A percentile compares a stretch with the other conserved stretches of the same genome.
Evolutionary conservation across 2,888 invertebrate genomes (phyloP).

Genomic region (Clanis bilineata): DNA sequence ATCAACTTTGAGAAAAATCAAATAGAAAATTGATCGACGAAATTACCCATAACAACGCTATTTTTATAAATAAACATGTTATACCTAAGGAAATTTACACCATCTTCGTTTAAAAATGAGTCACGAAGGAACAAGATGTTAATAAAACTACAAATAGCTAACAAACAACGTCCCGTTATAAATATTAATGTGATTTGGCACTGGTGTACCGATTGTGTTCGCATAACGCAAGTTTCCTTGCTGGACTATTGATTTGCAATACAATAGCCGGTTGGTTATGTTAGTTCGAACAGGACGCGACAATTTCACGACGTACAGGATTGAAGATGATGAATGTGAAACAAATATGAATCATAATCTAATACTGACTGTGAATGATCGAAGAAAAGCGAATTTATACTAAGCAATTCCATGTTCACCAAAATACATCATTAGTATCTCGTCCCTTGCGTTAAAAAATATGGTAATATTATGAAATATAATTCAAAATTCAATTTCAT

Average conservation of each 20-base stretch:
- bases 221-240: slow-evolving; percentile 7
- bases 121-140: slow-evolving; percentile 12
- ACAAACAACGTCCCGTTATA: slow-evolving; percentile 9
- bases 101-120: slow-evolving; percentile 9
- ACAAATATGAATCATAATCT: too few relatives aligned
- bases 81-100: slow-evolving; percentile 4
- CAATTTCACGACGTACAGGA: not conserved
- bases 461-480: too few relatives aligned
- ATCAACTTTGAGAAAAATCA: not conserved
- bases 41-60: not conserved
- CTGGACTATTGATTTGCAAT: slow-evolving; percentile 11
- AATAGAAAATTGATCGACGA: not conserved
- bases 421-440: not conserved
- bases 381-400: too few relatives aligned
- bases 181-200: slow-evolving; percentile 18
- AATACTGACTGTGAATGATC: too few relatives aligned
- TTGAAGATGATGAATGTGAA: not conserved
- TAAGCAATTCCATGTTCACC: too few relatives aligned
- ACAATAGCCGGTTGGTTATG: slow-evolving; percentile 7
- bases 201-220: slow-evolving; percentile 13
- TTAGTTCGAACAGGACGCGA: not conserved
- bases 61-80: not conserved
- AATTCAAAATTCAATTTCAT: too few relatives aligned
- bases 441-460: too few relatives aligned
- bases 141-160: slow-evolving; percentile 8